Base-by-base conservation (phyloP, 2,888 invertebrate genomes). In the Tinea trinotella region DNA sequence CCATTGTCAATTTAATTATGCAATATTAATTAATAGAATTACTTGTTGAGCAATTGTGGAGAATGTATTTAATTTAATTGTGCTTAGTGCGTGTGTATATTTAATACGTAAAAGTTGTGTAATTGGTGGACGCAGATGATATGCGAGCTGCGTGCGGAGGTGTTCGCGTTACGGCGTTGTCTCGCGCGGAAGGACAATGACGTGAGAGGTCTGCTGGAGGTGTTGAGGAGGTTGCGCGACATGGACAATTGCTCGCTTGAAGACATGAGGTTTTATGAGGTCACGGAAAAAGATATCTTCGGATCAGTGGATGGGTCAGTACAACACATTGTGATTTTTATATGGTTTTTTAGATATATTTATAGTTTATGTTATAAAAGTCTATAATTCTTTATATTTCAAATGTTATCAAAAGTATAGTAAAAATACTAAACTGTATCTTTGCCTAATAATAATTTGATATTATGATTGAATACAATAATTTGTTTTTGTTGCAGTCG, bases 221-320 rank as follows among this genome's bases (percentile, higher is more conserved):
- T 88, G 59, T 74, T 89, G 63, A 76, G 87, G 9, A 70, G 88
- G 3, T 81, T 87, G 35, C 65, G 84, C 0, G 80, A 80, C 60
- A 76, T 78, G 59, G 88, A 88, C 67, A 64, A 67, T 66, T 86
- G 87, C 81, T 75, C 79, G 55, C 71, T 87, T 1, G 76, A 87
- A 30, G 87, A 83, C 13, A 85, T 89, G 59, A 79, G 77, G 62
- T 89, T 89, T 68, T 82, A 74, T 59, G 87, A 86, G 56, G 81
- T 89, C 67, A 81, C 82, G 0, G 75, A 80, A 59, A 72, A 75
- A 0, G 82, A 85, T 55, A 83, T 85, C 60, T 81, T 80, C 54
- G 84, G 84, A 0, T 62, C 70, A 7, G 58, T 64, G 7, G 62
- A 71, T 10, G 71, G 75, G 83, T 82, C 24, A 5, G 50, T 50